Evolutionary conservation across 2,797 vertebrate genomes (phyloP).

Genomic region (Coreius guichenoti): DNA sequence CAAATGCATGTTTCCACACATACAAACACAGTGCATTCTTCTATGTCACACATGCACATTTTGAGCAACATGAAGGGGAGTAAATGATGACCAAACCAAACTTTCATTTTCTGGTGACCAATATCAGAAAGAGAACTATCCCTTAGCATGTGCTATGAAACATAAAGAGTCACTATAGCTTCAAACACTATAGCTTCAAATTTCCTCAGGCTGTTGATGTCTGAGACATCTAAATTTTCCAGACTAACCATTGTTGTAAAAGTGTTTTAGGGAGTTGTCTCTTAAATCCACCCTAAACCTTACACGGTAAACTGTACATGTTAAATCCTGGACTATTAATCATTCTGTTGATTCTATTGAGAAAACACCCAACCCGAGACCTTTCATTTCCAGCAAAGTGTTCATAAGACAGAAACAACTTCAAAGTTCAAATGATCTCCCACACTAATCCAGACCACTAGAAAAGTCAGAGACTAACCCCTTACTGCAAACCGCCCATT

Average conservation of each 20-base stretch:
- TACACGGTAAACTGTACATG: background rate
- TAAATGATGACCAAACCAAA: background rate
- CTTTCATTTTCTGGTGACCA: background rate
- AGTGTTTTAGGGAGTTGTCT: constrained; percentile 35
- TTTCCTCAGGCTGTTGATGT: constrained; percentile 14
- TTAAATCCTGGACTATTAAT: background rate
- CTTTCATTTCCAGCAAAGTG: background rate
- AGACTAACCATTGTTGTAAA: constrained; percentile 21
- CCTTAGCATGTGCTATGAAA: background rate
- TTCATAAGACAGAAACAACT: background rate
- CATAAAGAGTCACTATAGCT: background rate
- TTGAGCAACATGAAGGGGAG: background rate
- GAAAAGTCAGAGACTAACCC: background rate
- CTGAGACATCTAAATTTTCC: background rate
- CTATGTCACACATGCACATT: background rate
- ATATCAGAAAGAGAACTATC: background rate
- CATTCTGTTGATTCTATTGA: constrained; percentile 12
- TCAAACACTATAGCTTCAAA: background rate
- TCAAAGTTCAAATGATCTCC: background rate
- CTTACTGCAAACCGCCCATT: no score
- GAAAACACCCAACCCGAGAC: background rate
- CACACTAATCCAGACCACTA: background rate
- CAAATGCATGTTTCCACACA: background rate
- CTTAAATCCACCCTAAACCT: constrained; percentile 39
- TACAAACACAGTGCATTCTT: background rate